These are phyloP conservation scores for Schlechtendalia chinensis DNA, from an alignment of 1,140 invertebrate species.

Conservation along the genomic window DNA sequence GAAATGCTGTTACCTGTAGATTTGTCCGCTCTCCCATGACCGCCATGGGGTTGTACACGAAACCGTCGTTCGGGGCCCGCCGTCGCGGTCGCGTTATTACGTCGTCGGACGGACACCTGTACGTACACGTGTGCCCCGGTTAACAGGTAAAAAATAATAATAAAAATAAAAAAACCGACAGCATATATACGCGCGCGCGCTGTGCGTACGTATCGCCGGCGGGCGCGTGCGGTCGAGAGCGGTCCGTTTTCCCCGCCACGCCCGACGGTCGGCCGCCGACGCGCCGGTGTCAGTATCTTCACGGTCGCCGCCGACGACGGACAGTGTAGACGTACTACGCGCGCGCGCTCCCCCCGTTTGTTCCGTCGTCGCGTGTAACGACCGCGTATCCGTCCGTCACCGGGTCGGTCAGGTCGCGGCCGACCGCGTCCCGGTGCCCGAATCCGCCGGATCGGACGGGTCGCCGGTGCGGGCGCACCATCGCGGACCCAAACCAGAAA, in stretches of 20 bases:
- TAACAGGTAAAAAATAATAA: slow-evolving; percentile 45
- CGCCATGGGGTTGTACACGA: slow-evolving; percentile 14
- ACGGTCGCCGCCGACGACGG: slow-evolving; percentile 29
- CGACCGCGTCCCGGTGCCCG: neutral
- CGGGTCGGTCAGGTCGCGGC: neutral
- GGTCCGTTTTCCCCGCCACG: slow-evolving; percentile 16
- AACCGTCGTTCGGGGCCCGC: slow-evolving; percentile 30
- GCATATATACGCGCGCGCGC: too few species aligned
- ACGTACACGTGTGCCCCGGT: neutral
- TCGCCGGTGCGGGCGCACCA: too few species aligned
- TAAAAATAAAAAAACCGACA: too few species aligned
- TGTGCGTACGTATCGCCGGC: too few species aligned
- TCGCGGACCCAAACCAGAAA: too few species aligned
- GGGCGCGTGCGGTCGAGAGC: neutral
- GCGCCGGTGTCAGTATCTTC: slow-evolving; percentile 20
- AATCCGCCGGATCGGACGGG: neutral
- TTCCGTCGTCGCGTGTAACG: neutral
- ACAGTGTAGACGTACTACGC: neutral
- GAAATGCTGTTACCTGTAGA: too few species aligned
- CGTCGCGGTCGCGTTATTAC: neutral
- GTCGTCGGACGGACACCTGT: slow-evolving; percentile 36
- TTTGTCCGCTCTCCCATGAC: slow-evolving; percentile 27
- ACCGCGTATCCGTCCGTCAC: neutral
- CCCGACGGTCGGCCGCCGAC: neutral
- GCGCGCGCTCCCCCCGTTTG: too few species aligned